Percentiles rank a stretch among this genome's conserved stretches.
Evolutionary conservation across 2,888 invertebrate species (phyloP).

Genomic region (Epistrophe eligans): DNA sequence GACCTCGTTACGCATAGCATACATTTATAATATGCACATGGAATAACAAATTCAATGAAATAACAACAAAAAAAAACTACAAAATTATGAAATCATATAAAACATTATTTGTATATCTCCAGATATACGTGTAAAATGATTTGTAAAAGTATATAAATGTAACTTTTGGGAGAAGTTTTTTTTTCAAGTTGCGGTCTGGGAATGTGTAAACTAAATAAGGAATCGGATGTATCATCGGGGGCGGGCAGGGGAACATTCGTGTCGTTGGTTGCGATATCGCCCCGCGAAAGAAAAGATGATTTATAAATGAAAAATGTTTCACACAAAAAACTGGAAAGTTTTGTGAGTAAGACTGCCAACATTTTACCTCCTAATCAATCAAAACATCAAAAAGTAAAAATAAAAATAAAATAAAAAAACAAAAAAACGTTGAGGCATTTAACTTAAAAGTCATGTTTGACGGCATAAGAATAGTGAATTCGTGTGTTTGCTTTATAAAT

Average conservation of each 20-base stretch:
- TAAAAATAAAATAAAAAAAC: not conserved
- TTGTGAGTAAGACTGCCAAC: slow-evolving; percentile 13
- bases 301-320: slow-evolving; percentile 45
- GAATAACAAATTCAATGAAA: slow-evolving; percentile 65
- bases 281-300: slow-evolving; percentile 14
- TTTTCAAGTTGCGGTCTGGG: slow-evolving; percentile 18
- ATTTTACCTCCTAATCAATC: slow-evolving; percentile 59
- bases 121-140: slow-evolving; percentile 6
- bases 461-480: slow-evolving; percentile 23
- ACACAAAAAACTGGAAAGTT: slow-evolving; percentile 12
- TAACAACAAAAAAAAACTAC: not conserved
- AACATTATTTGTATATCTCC: slow-evolving; percentile 24
- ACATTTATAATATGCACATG: slow-evolving; percentile 45
- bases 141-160: not conserved
- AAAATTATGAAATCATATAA: slow-evolving; percentile 59
- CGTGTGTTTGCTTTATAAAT: slow-evolving; percentile 54
- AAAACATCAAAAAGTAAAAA: slow-evolving; percentile 1
- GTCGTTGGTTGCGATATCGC: not conserved
- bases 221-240: slow-evolving; percentile 32
- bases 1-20: slow-evolving; percentile 69
- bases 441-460: slow-evolving; percentile 60
- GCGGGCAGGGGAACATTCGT: not conserved
- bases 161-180: not conserved
- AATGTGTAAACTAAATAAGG: slow-evolving; percentile 32
- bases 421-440: slow-evolving; percentile 33